Evolutionary conservation across 2,113 vertebrate genomes (phyloP).

Genomic region (Illadopsis cleaveri): DNA sequence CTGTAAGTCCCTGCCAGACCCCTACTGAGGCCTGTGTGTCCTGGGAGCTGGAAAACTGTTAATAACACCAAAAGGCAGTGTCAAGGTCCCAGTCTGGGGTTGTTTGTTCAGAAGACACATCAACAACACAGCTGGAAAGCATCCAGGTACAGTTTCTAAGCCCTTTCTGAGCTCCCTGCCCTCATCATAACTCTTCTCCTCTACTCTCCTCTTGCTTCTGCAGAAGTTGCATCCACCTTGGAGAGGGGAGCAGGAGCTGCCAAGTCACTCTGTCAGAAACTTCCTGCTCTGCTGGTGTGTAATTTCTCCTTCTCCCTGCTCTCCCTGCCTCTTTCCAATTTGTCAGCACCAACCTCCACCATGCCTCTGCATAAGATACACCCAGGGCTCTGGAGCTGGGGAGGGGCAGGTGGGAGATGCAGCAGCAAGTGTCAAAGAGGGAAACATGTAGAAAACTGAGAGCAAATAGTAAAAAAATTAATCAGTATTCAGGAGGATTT

Average conservation of each 20-base stretch:
- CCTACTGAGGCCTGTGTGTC: not conserved
- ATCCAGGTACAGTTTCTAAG: not conserved
- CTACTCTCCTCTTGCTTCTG: not conserved
- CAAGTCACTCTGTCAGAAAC: not conserved
- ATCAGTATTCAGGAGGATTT: not conserved
- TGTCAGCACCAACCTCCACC: not conserved
- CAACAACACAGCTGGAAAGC: not conserved
- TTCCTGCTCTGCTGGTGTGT: not conserved
- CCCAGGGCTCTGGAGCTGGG: not conserved
- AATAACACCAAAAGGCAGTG: accelerated
- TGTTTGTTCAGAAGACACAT: not conserved
- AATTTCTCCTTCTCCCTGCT: not conserved
- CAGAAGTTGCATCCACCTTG: not conserved
- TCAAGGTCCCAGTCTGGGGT: not conserved
- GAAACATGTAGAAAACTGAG: not conserved
- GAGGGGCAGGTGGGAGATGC: not conserved
- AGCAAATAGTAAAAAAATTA: not conserved
- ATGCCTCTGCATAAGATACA: not conserved
- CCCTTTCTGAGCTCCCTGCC: not conserved
- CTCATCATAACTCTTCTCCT: not conserved
- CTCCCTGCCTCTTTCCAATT: not conserved
- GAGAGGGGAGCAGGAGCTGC: not conserved
- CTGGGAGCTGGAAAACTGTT: not conserved
- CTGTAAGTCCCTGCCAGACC: not conserved
- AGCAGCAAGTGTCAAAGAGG: not conserved